Base-by-base conservation (phyloP, 2,113 vertebrate species). In the Donacobius atricapilla region DNA sequence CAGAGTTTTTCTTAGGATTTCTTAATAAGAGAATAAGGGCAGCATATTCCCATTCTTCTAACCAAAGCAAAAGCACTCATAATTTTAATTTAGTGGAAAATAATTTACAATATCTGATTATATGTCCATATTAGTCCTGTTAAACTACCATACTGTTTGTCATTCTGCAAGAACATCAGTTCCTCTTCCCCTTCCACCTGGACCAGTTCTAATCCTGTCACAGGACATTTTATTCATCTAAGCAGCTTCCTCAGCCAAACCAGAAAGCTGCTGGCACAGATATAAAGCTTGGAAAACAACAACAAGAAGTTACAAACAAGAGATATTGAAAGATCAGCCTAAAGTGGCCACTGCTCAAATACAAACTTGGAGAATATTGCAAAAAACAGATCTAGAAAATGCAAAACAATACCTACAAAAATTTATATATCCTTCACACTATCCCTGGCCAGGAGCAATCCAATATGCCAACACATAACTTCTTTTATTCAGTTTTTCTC, bases 381-480 rank as follows among this genome's bases (percentile, higher is more conserved):
- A 50, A 68, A 76, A n/a, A 61, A 39, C 10, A 25, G 20, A 40
- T 30, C 15, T 7, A 61, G 30, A 47, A 63, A 54, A 47, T 21
- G 15, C 13, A 54, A 79, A 61, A 53, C 15, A 20, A 24, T 25
- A 30, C 15, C 20, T 35, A 42, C 7, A 60, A 56, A 10, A 6
- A 10, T 8, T 37, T 53, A 2, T 53, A 20, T 4, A 7, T 42
- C 4, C 37, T 42, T 83, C 23, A 54, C 8, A 20, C 4, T 48
- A 53, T 71, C 23, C 44, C 11, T 33, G 7, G 5, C 10, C 42
- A 42, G 17, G 40, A 40, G 48, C 14, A 70, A 24, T 48, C 6
- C 9, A 79, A 21, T 27, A 28, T 4, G 0, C 3, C 8, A 86
- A 25, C 10, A 9, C 0, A 0, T 28, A 76, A n/a, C 8, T 53